Evolutionary conservation across 2,888 invertebrate genomes (phyloP), one percentile per base, ranked within the genome.

Genomic region (Orchesellides sinensis): DNA sequence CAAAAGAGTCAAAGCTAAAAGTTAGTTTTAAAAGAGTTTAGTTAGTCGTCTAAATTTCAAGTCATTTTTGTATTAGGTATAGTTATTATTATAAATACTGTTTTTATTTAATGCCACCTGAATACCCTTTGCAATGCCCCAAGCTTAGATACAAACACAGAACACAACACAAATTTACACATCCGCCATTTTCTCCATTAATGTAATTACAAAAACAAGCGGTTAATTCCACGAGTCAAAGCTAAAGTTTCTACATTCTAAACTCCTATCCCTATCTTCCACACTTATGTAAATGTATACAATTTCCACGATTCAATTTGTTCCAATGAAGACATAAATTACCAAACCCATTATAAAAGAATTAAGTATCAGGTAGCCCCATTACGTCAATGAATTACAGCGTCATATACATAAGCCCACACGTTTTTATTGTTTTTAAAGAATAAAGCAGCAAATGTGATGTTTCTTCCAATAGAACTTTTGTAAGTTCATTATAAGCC

Each of bases 1-100:
- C 72, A 81, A 19, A 84, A 84, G 81, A 8, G 40, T 40, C 40
- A 66, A 40, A 40, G 65, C 80, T 73, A 81, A 21, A 69, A 78
- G 49, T 81, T n/a, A n/a, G n/a, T n/a, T n/a, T n/a, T n/a, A 25
- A 73, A 45, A 10, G 45, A 10, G 40, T 19, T 8, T 47, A 54
- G 35, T 32, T 32, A 8, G n/a, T 70, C 35, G 6, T 52, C 56
- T 2, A 63, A 35, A 70, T 21, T 70, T 61, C 47, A 52, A 5
- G 52, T n/a, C 47, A 47, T 47, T 47, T 47, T 14, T n/a, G n/a
- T 47, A n/a, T 47, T 14, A 47, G n/a, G 5, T 54, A 25, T 54
- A 6, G 17, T 52, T 12, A 52, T 21, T 10, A 21, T 27, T 25
- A 19, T 27, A 27, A n/a, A n/a, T n/a, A n/a, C n/a, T 56, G 27